Evolutionary conservation across 1,140 invertebrate species (phyloP).

Genomic region (Hydropsyche tenuis): DNA sequence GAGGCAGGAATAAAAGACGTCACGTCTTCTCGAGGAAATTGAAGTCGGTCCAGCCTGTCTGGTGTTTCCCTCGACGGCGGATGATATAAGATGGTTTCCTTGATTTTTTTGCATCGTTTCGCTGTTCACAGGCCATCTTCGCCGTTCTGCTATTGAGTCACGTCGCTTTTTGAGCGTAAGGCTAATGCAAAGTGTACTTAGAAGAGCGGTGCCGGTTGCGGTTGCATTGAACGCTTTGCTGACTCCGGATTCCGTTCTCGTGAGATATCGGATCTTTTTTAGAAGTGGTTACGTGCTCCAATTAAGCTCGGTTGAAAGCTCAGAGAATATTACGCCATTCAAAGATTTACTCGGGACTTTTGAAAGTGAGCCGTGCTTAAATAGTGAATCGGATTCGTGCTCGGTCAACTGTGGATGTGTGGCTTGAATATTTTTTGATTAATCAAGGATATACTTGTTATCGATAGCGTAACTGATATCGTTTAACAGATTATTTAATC

Average conservation of each 20-base stretch:
- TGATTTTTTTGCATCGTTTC: no score
- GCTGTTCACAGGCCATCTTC: background rate
- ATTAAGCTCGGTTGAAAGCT: background rate
- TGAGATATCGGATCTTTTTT: background rate
- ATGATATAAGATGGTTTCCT: no score
- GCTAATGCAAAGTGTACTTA: background rate
- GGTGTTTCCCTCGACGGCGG: background rate
- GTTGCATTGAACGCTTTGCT: background rate
- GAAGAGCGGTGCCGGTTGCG: background rate
- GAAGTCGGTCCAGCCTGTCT: conserved; percentile 39
- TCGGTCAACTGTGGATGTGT: background rate
- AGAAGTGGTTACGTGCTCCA: background rate
- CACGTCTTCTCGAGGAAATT: conserved; percentile 42
- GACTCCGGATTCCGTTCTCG: background rate
- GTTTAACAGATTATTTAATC: no score
- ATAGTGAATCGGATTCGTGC: background rate
- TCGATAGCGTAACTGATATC: no score
- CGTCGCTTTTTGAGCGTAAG: conserved; percentile 6
- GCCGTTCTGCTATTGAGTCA: background rate
- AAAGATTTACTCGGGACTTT: background rate
- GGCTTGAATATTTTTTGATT: background rate
- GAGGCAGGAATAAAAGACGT: background rate
- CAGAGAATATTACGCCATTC: background rate
- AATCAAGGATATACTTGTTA: no score
- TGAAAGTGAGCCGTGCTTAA: no score